These are phyloP conservation scores for Petrosia ficiformis DNA, from an alignment of 37 sponge, comb jelly and placozoan genomes.

Conservation along the genomic window DNA sequence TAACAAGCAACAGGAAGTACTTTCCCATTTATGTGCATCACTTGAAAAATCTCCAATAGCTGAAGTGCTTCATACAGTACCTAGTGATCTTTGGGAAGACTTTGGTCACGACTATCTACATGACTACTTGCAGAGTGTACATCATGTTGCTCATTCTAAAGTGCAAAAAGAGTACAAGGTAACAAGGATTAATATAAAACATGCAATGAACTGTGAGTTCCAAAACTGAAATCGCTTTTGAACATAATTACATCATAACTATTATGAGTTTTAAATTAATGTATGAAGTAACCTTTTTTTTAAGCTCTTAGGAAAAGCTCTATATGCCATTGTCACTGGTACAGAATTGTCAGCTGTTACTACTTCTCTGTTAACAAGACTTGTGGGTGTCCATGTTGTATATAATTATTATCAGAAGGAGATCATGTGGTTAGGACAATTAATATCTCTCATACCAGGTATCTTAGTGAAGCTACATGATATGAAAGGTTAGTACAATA, in stretches of 20 bases:
- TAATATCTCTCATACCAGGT: conserved; percentile 29
- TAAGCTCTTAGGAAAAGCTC: conserved; percentile 29
- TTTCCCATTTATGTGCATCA: conserved; percentile 27
- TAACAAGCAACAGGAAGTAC: no score
- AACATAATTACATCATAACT: no score
- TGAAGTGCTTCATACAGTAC: conserved; percentile 17
- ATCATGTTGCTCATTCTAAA: conserved; percentile 30
- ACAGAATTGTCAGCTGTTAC: conserved; percentile 8
- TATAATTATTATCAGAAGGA: conserved; percentile 9
- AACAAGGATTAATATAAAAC: no score
- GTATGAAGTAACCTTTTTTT: not conserved
- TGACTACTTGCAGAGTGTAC: conserved; percentile 55
- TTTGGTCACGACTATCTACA: conserved; percentile 40
- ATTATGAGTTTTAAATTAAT: no score
- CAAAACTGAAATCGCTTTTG: no score
- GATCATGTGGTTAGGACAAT: conserved; percentile 50
- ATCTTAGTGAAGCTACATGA: conserved; percentile 13
- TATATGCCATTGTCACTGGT: conserved; percentile 15
- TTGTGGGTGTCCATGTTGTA: conserved; percentile 57
- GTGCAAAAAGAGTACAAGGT: conserved; percentile 15
- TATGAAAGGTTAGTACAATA: not conserved
- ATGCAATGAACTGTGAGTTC: no score
- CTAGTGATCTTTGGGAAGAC: conserved; percentile 13
- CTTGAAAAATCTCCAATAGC: conserved; percentile 35
- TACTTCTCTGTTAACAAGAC: conserved; percentile 5